Base-by-base conservation (phyloP, 2,888 invertebrate genomes). In the Lathronympha strigana region DNA sequence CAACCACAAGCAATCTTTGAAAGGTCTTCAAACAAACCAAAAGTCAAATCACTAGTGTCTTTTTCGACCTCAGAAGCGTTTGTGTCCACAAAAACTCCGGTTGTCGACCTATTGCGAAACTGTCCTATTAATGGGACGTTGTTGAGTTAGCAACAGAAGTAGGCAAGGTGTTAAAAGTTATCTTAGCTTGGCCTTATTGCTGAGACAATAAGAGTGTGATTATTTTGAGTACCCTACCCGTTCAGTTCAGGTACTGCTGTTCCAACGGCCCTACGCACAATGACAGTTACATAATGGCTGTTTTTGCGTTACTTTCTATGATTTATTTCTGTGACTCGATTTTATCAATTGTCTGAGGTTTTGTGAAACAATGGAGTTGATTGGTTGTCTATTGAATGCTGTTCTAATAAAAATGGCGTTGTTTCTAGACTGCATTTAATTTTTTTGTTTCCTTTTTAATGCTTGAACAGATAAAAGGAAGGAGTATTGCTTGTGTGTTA, bases 251-350 rank as follows among this genome's bases (percentile, higher is more conserved):
- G n/a, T n/a, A n/a, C n/a, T n/a, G n/a, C n/a, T n/a, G n/a, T 57
- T 57, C 57, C 40, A 43, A 31, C 57, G 43, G 57, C 57, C 57
- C 57, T 57, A 57, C 54, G 50, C 50, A 54, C 57, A 57, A 57
- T 45, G 43, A 45, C 57, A 45, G 19, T 57, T 57, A 57, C 43
- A 45, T 57, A 57, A 57, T 45, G 31, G 31, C 57, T 31, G 57
- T 45, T 57, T 57, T 57, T 57, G 57, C 43, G 21, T 43, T 57
- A 57, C 57, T 57, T 57, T 57, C 57, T 31, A 45, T 57, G 43
- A 57, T 57, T n/a, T 57, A 43, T 57, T 57, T 57, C 31, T 45
- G n/a, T 45, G 55, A 28, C 4, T 11, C 31, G 13, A 28, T 15
- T 43, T 43, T 57, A 57, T 43, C 55, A 45, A 57, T 57, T 57